phyloP scores from a whole-genome alignment of 2,797 vertebrate genomes.

The Bradypus variegatus region DNA sequence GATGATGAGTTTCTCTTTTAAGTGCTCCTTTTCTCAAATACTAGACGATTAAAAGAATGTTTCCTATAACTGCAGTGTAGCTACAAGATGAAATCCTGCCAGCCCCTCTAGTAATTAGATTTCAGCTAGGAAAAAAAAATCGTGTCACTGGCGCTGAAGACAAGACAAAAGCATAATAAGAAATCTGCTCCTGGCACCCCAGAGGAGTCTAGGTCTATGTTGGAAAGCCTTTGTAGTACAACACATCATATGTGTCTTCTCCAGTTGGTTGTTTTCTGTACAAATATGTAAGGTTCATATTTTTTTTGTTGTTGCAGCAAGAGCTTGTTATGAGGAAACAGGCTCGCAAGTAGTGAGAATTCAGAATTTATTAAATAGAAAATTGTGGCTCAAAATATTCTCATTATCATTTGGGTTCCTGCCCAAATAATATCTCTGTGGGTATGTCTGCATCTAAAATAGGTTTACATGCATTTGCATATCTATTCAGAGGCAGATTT shows the following conservation, averaged over 20 bases:
- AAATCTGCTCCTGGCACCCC: constrained; percentile 56
- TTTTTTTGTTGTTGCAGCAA: constrained; percentile 28
- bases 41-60: constrained; percentile 41
- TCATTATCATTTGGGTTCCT: background rate
- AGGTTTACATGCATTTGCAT: background rate
- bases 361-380: constrained; percentile 37
- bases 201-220: constrained; percentile 42
- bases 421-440: background rate
- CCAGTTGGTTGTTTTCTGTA: constrained; percentile 41
- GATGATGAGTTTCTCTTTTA: constrained; percentile 44
- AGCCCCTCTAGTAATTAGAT: constrained; percentile 70
- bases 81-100: constrained; percentile 69
- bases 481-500: background rate
- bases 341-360: constrained; percentile 9
- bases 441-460: background rate
- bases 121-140: constrained; percentile 47
- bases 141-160: constrained; percentile 67
- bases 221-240: constrained; percentile 59
- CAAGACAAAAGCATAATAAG: constrained; percentile 57
- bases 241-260: constrained; percentile 17
- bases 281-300: constrained; percentile 43
- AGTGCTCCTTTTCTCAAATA: constrained; percentile 25
- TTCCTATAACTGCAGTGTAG: constrained; percentile 50
- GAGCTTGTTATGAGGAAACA: constrained; percentile 51
- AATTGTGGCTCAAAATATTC: background rate